Base-by-base conservation (phyloP, 1,140 invertebrate genomes). In the Lasioglossum baleicum region DNA sequence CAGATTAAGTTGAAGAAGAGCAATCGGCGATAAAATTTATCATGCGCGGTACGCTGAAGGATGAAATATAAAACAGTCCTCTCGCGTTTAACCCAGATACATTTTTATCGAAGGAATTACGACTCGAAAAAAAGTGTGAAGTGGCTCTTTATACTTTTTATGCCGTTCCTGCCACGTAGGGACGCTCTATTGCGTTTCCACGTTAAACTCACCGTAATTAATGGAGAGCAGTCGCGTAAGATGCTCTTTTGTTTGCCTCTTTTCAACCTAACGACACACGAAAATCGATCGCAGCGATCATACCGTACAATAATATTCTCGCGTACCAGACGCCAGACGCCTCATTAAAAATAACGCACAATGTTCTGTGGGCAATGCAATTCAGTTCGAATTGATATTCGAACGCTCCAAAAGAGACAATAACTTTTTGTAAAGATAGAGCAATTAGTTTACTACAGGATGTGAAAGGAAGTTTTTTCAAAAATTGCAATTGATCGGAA, bases 31-130 rank as follows among this genome's bases (percentile, higher is more conserved):
- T 73, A 73, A 73, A 79, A 66, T 73, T 65, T 65, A 26, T 73
- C 53, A 73, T 31, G 61, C 51, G 48, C 69, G 61, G n/a, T 26
- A 65, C 44, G 70, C 42, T 73, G 76, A 65, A 65, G 61, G 20
- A 79, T 56, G 61, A 66, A 65, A 73, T 71, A 79, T 73, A 65
- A 79, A 79, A 65, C 70, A 35, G 70, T 65, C 61, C 35, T 58
- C 35, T 48, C 13, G 76, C 51, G 76, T n/a, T 73, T 73, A 73
- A 79, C 69, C 76, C 61, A 73, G 76, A 73, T 79, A 66, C 70
- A 73, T 65, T 79, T 79, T 79, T 72, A 73, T 79, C 76, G 76
- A 65, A 79, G 61, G 20, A 79, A 64, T 79, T 79, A 79, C 70
- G 70, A 48, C 70, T 66, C n/a, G 40, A 65, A 65, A 78, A 78